These are phyloP conservation scores for Sinocyclocheilus anshuiensis DNA, from an alignment of 2,113 vertebrate species.

Conservation along the genomic window DNA sequence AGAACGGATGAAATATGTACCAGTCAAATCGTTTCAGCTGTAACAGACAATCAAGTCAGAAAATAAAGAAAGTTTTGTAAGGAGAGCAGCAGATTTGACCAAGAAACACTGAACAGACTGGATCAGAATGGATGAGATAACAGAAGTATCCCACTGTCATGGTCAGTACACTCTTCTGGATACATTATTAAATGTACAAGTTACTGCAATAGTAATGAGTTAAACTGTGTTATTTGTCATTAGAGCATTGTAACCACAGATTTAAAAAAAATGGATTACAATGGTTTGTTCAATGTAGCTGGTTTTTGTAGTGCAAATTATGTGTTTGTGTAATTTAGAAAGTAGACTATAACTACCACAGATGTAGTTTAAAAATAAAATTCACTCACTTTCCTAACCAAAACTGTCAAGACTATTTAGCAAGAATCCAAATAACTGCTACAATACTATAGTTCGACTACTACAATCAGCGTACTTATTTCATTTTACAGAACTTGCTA, in stretches of 20 bases:
- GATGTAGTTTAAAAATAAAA: too few species aligned
- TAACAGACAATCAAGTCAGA: background rate
- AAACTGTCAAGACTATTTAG: too few species aligned
- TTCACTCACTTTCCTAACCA: too few species aligned
- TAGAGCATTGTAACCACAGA: background rate
- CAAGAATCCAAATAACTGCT: background rate
- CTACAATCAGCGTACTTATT: background rate
- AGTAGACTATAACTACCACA: background rate
- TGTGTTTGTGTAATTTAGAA: background rate
- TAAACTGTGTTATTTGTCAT: background rate
- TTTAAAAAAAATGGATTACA: background rate
- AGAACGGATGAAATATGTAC: background rate
- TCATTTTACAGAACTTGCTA: background rate
- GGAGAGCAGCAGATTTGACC: background rate
- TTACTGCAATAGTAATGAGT: background rate
- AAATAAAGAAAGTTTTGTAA: background rate
- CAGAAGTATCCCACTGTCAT: background rate
- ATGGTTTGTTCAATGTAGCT: background rate
- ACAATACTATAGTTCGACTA: background rate
- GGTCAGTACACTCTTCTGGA: slow-evolving; percentile 33
- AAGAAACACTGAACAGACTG: background rate
- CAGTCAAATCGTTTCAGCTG: background rate
- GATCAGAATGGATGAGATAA: slow-evolving; percentile 18
- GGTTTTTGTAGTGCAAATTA: background rate
- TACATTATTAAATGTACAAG: background rate